Conservation (phyloP, 2,797 vertebrate species). For the Stomatorhinus walkeri region DNA sequence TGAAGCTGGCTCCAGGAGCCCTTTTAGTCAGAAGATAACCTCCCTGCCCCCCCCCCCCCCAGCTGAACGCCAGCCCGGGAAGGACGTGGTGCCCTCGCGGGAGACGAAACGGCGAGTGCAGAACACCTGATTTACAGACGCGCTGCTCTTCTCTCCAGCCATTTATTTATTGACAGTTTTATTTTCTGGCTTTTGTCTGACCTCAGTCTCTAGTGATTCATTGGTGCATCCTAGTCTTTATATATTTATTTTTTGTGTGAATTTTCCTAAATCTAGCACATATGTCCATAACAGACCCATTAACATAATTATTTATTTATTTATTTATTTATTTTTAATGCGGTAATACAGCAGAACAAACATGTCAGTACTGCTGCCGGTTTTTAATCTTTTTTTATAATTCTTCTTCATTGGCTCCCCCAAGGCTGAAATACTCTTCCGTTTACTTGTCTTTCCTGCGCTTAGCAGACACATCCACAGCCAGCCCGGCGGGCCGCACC, state of each 20-base stretch:
- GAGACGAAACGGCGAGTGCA: not conserved
- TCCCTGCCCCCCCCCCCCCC: not conserved
- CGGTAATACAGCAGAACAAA: not conserved
- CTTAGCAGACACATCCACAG: not conserved
- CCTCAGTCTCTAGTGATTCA: constrained; percentile 1
- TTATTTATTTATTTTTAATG: not conserved
- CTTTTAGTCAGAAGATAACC: not conserved
- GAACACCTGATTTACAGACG: constrained; percentile 5
- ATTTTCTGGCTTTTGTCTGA: constrained; percentile 1
- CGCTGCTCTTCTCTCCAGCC: not conserved
- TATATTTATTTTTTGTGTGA: not conserved
- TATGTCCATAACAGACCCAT: not conserved
- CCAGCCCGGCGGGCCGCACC: too few species aligned
- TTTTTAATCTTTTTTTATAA: not conserved
- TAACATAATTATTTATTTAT: not conserved
- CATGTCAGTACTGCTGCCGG: not conserved
- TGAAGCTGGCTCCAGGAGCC: not conserved
- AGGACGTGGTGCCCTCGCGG: not conserved
- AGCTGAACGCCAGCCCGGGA: too few species aligned
- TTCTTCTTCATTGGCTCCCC: not conserved
- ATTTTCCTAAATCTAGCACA: not conserved
- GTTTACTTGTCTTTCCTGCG: not conserved
- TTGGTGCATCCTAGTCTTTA: not conserved
- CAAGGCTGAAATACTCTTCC: not conserved
- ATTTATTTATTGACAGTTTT: constrained; percentile 17